A percentile compares a stretch with the other conserved stretches of the same genome.
Conservation (phyloP, 2,113 vertebrate species). For the Semnornis frantzii region DNA sequence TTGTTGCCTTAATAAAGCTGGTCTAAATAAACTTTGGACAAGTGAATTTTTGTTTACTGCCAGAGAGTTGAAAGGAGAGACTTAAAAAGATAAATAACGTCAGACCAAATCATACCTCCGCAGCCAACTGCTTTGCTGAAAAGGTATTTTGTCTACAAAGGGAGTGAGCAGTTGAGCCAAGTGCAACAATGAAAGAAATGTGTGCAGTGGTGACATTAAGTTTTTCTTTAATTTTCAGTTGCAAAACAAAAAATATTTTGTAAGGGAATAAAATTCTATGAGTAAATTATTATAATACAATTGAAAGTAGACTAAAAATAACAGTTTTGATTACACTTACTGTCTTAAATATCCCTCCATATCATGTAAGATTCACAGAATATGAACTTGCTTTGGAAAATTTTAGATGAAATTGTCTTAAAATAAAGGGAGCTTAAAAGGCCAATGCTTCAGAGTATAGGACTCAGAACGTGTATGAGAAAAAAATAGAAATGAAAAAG, state of each 20-base stretch:
- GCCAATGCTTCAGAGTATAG: conserved; percentile 11
- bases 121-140: not conserved
- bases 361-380: not conserved
- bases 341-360: not conserved
- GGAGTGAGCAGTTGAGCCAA: not conserved
- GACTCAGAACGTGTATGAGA: not conserved
- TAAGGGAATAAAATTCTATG: conserved; percentile 30
- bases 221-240: conserved; percentile 42
- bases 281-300: not conserved
- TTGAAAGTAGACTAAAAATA: not conserved
- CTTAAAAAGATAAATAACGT: conserved; percentile 25
- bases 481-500: not conserved
- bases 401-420: conserved; percentile 17
- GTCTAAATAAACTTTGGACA: conserved; percentile 73
- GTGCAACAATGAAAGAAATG: not conserved
- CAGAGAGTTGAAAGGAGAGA: conserved; percentile 55
- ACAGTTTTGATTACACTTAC: not conserved
- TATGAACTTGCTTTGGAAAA: conserved; percentile 11
- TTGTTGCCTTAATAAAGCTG: conserved; percentile 67
- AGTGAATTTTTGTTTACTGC: conserved; percentile 56
- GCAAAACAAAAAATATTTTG: not conserved
- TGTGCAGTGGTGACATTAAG: conserved; percentile 28
- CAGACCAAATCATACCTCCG: not conserved
- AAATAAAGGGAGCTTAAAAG: conserved; percentile 10
- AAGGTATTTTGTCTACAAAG: not conserved